phyloP scores from a whole-genome alignment of 1,140 invertebrate species.

The Caerostris extrusa region DNA sequence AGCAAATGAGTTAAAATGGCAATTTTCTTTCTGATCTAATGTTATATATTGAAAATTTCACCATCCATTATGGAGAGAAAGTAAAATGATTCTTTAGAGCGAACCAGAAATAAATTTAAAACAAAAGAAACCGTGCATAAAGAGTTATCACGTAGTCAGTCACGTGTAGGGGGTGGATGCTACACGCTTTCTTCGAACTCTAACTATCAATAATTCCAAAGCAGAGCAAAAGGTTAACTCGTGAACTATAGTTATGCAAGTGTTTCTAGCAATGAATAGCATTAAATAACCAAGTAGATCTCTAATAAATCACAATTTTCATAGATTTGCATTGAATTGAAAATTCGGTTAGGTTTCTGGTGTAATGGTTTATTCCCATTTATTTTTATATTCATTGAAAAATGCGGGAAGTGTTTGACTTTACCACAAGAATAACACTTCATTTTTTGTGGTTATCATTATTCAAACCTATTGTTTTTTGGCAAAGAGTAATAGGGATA shows the following conservation, averaged over 20 bases:
- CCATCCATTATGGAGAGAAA: background rate
- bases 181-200: background rate
- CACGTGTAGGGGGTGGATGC: background rate
- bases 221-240: slow-evolving; percentile 6
- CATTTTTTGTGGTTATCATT: background rate
- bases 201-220: slow-evolving; percentile 19
- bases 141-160: background rate
- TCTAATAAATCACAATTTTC: background rate
- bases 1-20: too few species aligned
- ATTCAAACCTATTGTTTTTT: slow-evolving; percentile 1
- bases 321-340: background rate
- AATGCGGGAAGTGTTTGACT: background rate
- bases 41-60: background rate
- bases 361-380: background rate
- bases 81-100: background rate
- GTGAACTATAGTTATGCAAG: background rate
- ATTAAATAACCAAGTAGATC: background rate
- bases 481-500: background rate
- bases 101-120: background rate
- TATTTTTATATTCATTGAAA: background rate
- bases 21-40: too few species aligned
- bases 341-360: background rate
- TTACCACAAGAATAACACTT: background rate
- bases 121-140: background rate
- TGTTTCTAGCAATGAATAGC: background rate